Evolutionary conservation across 2,888 invertebrate genomes (phyloP).

Genomic region (Chalcosyrphus nemorum): DNA sequence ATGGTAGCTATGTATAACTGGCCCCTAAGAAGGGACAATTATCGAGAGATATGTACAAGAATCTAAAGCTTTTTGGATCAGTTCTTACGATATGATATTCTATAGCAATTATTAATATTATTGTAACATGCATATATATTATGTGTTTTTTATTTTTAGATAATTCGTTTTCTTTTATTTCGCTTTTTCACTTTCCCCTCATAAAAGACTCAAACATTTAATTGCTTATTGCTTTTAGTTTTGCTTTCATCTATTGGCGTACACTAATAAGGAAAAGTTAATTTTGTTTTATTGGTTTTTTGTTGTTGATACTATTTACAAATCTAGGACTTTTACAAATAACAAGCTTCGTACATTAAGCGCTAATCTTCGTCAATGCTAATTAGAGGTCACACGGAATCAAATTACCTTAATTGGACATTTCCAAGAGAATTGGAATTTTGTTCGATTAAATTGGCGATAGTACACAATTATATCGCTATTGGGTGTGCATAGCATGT

Average conservation of each 20-base stretch:
- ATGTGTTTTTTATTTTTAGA: no score
- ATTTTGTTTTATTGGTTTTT: background rate
- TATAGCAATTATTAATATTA: no score
- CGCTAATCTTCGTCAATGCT: background rate
- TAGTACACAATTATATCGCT: background rate
- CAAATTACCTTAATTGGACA: background rate
- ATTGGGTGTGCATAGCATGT: background rate
- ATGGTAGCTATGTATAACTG: no score
- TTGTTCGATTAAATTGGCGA: background rate
- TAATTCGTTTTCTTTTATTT: background rate
- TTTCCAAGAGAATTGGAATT: background rate
- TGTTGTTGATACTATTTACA: background rate
- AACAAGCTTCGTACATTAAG: background rate
- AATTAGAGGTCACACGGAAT: background rate
- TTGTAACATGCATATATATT: no score
- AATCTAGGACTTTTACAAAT: background rate
- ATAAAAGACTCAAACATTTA: no score
- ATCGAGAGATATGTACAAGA: no score
- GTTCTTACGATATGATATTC: no score
- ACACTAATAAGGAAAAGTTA: background rate
- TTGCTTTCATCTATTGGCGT: background rate
- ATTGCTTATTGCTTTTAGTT: background rate
- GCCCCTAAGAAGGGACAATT: no score
- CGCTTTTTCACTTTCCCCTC: background rate
- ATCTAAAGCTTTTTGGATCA: no score